Conservation (phyloP, 2,888 invertebrate genomes). For the Halictus ligatus region DNA sequence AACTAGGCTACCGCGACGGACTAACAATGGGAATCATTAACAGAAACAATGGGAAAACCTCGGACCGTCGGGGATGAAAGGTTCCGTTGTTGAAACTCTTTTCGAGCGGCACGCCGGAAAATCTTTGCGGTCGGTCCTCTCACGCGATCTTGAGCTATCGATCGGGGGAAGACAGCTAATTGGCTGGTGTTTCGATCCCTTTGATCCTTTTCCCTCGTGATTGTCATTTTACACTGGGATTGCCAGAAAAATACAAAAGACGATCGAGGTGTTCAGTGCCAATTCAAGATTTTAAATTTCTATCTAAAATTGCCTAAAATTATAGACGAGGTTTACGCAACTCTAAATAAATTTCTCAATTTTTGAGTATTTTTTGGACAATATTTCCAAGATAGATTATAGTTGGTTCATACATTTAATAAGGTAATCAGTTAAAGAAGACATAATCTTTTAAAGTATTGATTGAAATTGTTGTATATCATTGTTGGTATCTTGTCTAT, state of each 20-base stretch:
- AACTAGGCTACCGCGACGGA: neutral
- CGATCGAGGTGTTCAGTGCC: neutral
- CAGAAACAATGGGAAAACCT: neutral
- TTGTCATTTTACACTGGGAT: neutral
- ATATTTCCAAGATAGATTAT: neutral
- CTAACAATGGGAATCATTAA: conserved; percentile 12
- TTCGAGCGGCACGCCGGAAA: neutral
- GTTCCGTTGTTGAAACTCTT: neutral
- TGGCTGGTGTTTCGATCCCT: neutral
- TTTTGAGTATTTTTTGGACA: neutral
- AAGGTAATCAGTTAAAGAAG: no score
- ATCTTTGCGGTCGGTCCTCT: neutral
- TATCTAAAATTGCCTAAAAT: no score
- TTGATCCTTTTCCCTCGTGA: neutral
- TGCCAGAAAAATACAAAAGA: neutral
- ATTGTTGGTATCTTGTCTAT: neutral
- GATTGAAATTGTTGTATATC: no score
- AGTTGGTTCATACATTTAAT: no score
- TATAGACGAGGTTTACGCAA: no score
- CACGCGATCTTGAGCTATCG: neutral
- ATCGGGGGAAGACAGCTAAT: neutral
- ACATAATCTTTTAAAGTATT: no score
- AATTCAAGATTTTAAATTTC: neutral
- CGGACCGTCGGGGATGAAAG: neutral
- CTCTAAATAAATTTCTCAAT: neutral